Evolutionary conservation across 2,797 vertebrate species (phyloP), one percentile per base, ranked within the genome.

Genomic region (Chloroceryle amazona): DNA sequence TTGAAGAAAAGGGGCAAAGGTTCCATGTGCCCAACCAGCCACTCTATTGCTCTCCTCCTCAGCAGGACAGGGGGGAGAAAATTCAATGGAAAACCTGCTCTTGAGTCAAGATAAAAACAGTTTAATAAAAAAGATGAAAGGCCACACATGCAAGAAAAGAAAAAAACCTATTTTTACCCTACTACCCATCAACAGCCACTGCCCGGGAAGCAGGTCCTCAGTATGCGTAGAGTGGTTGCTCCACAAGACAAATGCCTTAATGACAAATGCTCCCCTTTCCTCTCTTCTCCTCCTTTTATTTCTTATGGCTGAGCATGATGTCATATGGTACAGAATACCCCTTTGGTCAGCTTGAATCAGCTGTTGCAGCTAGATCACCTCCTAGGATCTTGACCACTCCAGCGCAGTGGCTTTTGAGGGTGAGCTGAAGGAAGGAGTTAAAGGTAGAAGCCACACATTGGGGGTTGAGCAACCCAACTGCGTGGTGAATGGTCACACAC

Each of bases 21-120:
- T 9, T 6, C 10, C 21, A 41, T 5, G 2, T 55, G 26, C 11
- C 41, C 25, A 55, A 12, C 4, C 14, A 1, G 1, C 5, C 2
- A 1, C 35, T 31, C 13, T 18, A 28, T 13, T 25, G 26, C 11
- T 63, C 7, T 16, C 17, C 3, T 41, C 18, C 55, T 39, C 35
- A 68, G 11, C 33, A 41, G 23, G 39, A 26, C 3, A 23, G 11
- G 5, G 7, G 11, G 12, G 11, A 47, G 29, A 29, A 74, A 75
- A 60, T 35, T 26, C 37, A 10, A 49, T 15, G 33, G 35, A 19
- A 31, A 61, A 25, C 49, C 31, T 3, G 8, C 25, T n/a, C 15
- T 28, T 41, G 13, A 10, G 15, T 75, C 21, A 61, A 75, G 11
- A 25, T 51, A 51, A 51, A 51, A 9, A 9, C 21, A 51, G 3